phyloP scores from a whole-genome alignment of 1,140 invertebrate species.

The Chlorops oryzae region DNA sequence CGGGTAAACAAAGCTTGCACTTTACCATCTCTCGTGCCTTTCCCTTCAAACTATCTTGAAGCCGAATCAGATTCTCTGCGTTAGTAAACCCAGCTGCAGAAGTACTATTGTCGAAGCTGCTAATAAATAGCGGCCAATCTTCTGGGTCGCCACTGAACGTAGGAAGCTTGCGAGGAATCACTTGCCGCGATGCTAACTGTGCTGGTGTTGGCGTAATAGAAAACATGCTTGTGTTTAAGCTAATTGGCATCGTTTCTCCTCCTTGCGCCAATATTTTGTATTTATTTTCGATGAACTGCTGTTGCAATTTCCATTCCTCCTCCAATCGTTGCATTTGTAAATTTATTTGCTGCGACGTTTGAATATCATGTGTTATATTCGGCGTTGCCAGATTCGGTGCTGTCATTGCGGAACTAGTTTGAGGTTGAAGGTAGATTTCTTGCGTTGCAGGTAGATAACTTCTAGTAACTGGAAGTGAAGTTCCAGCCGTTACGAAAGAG shows the following conservation, averaged over 20 bases:
- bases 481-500: no score
- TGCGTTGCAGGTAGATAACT: no score
- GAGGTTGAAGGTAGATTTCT: no score
- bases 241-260: no score
- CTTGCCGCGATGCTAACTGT: constrained; percentile 4
- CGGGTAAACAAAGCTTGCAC: not conserved
- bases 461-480: no score
- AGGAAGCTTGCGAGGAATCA: not conserved
- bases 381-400: not conserved
- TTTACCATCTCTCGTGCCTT: constrained; percentile 4
- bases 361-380: no score
- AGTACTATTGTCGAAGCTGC: constrained; percentile 7
- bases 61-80: no score
- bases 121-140: constrained; percentile 11
- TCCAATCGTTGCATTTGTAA: constrained; percentile 5
- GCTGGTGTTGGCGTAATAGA: not conserved
- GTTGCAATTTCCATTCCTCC: constrained; percentile 7
- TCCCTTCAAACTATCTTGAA: not conserved
- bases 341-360: no score
- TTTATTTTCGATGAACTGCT: constrained; percentile 5
- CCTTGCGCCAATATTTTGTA: constrained; percentile 3
- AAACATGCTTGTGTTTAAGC: not conserved
- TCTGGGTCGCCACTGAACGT: constrained; percentile 8
- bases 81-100: no score
- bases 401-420: no score